Base-by-base conservation (phyloP, 2,888 invertebrate species). In the Philaethria dido region DNA sequence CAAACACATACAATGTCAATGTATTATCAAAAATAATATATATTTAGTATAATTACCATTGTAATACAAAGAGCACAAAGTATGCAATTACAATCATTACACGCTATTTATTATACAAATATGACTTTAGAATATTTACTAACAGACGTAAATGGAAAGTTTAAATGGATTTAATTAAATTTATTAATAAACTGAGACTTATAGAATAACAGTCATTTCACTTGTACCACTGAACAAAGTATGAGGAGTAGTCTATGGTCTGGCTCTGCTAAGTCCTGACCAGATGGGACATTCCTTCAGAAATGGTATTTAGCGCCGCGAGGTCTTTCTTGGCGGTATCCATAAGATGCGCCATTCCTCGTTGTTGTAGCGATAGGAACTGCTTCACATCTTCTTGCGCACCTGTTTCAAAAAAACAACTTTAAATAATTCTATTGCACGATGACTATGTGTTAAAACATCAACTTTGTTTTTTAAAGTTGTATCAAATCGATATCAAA, bases 361-460 rank as follows among this genome's bases (percentile, higher is more conserved):
- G 95, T 82, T 99, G 98, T 80, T 99, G 97, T 91, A 98, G 95
- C 55, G 94, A 93, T 66, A 99, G 87, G 86, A 98, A 97, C 90
- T 97, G 94, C 73, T 94, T 95, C 81, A 96, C 93, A 80, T 96
- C 95, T 74, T 95, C 95, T 85, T 95, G 95, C 3, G 94, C 94
- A 75, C 94, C 94, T 83, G 81, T 71, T 18, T 61, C 20, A 68
- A 50, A 39, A 66, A 33, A 42, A 5, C 6, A 6, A 29, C 3
- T n/a, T n/a, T 29, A 29, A 29, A 29, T 29, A 6, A 29, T 29
- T 4, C 3, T 4, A 29, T 29, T 29, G 29, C 29, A 6, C 3
- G 6, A 29, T 29, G 9, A 36, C 45, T 14, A n/a, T n/a, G n/a
- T n/a, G n/a, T n/a, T n/a, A n/a, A n/a, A n/a, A n/a, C n/a, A n/a